phyloP scores from a whole-genome alignment of 2,113 vertebrate genomes.

The Cichladusa arquata region DNA sequence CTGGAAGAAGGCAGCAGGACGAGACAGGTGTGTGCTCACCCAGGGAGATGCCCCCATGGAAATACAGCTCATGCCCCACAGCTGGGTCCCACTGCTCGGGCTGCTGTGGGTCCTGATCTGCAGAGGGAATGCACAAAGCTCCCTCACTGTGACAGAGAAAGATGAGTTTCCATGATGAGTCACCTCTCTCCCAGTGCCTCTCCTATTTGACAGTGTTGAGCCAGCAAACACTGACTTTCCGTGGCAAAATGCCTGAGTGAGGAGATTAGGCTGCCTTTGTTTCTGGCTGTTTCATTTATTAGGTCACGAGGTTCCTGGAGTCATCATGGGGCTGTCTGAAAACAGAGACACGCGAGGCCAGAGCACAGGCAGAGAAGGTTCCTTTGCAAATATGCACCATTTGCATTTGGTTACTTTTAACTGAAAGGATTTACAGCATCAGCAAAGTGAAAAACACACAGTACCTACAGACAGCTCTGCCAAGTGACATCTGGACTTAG shows the following conservation, averaged over 20 bases:
- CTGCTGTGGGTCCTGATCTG: not conserved
- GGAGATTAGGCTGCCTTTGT: not conserved
- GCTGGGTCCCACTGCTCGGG: fast-evolving
- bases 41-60: not conserved
- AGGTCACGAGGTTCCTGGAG: not conserved
- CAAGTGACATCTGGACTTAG: not conserved
- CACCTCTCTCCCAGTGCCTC: not conserved
- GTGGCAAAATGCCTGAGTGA: not conserved
- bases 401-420: not conserved
- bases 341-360: not conserved
- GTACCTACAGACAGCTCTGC: not conserved
- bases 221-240: not conserved
- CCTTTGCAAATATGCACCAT: not conserved
- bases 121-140: not conserved
- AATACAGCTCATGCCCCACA: not conserved
- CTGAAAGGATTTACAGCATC: not conserved
- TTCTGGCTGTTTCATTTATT: not conserved
- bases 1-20: not conserved
- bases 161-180: not conserved
- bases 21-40: not conserved
- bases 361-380: not conserved
- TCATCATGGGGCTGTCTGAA: not conserved
- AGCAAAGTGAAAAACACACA: not conserved
- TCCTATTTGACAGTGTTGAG: not conserved
- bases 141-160: fast-evolving